Conservation (phyloP, 2,888 invertebrate genomes). For the Hemithea aestivaria region DNA sequence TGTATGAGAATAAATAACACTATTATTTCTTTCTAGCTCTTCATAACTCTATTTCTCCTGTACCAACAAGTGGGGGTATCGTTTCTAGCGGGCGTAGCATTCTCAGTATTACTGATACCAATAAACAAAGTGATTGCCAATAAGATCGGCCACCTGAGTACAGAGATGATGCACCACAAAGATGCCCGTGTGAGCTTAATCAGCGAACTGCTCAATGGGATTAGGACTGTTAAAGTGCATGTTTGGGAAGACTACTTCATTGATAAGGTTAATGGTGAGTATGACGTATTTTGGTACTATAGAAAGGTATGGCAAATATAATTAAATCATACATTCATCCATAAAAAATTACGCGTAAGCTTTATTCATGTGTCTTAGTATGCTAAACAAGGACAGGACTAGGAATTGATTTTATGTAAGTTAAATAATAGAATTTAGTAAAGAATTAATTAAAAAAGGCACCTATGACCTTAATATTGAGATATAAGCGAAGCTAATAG, state of each 20-base stretch:
- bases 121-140: slow-evolving; percentile 94
- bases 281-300: too few species aligned
- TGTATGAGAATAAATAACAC: too few species aligned
- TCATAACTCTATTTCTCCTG: slow-evolving; percentile 89
- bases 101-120: slow-evolving; percentile 93
- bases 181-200: slow-evolving; percentile 93
- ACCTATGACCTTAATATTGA: too few species aligned
- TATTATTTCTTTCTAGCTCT: slow-evolving; percentile 82
- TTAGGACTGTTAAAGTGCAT: slow-evolving; percentile 93
- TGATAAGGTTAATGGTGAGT: slow-evolving; percentile 81
- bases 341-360: too few species aligned
- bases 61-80: slow-evolving; percentile 94
- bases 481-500: too few species aligned
- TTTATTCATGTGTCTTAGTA: too few species aligned
- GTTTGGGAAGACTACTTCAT: slow-evolving; percentile 96
- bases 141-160: slow-evolving; percentile 92
- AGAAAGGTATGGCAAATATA: too few species aligned
- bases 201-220: slow-evolving; percentile 91
- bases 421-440: too few species aligned
- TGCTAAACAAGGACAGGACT: too few species aligned
- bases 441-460: too few species aligned
- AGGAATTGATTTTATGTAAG: too few species aligned
- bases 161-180: slow-evolving; percentile 93
- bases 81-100: slow-evolving; percentile 93
- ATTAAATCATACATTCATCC: too few species aligned